These are phyloP conservation scores for Microtus oregoni DNA, from an alignment of 2,113 vertebrate genomes.

Conservation along the genomic window DNA sequence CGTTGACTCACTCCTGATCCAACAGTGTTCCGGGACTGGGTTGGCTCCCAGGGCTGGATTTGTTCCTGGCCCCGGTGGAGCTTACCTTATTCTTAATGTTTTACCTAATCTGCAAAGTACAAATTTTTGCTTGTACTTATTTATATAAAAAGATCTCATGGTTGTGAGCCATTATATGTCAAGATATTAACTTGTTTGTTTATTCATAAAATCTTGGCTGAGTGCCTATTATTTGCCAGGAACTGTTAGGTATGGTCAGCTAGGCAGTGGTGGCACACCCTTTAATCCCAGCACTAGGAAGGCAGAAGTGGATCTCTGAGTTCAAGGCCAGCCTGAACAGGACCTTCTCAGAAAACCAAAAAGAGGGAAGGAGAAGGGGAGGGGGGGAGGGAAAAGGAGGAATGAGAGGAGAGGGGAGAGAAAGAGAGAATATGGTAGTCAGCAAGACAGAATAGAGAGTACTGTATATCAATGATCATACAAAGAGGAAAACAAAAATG, in stretches of 20 bases:
- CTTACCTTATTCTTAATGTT: slow-evolving; percentile 19
- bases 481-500: neutral
- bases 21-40: too few species aligned
- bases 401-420: too few species aligned
- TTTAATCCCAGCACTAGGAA: too few species aligned
- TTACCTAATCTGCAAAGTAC: slow-evolving; percentile 6
- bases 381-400: too few species aligned
- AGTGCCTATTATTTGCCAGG: neutral
- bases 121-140: slow-evolving; percentile 26
- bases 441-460: neutral
- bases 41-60: too few species aligned
- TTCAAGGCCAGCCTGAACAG: too few species aligned
- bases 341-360: too few species aligned
- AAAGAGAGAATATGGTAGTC: neutral
- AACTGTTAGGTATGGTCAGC: neutral
- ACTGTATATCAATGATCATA: neutral
- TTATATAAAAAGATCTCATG: slow-evolving; percentile 9
- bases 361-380: too few species aligned
- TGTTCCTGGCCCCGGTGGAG: too few species aligned
- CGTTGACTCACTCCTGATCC: too few species aligned
- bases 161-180: neutral
- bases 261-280: too few species aligned
- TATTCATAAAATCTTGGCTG: slow-evolving; percentile 36
- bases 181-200: slow-evolving; percentile 39
- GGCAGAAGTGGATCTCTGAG: too few species aligned